Evolutionary conservation across 2,797 vertebrate genomes (phyloP), one percentile per base, ranked within the genome.

Genomic region (Argentina silus): DNA sequence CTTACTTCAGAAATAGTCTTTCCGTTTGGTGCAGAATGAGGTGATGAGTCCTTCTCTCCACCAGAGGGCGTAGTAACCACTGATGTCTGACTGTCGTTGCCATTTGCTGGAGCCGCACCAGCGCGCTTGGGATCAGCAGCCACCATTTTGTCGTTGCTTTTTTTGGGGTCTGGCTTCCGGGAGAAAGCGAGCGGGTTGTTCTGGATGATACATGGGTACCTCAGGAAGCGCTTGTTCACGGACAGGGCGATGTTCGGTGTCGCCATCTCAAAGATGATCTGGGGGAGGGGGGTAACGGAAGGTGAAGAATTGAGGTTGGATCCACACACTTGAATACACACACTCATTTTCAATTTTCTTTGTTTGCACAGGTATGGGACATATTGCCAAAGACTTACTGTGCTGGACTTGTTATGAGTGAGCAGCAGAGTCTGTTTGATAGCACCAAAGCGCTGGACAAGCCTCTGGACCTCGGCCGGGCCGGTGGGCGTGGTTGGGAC

Each of bases 381-480:
- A 59, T n/a, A 17, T 7, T 17, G 7, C 10, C 19, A 48, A 8
- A 48, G 8, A 8, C 56, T 63, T 27, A 91, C 91, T 86, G 77
- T 83, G 27, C 27, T 36, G 27, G 27, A 36, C 2, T 36, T 4
- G 43, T 62, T 83, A 56, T 86, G 86, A 42, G 72, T 77, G 67
- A 93, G 81, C 12, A 84, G 84, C 0, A 93, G 73, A 3, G 76
- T 87, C 72, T 84, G 90, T 53, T 82, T 84, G 61, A 91, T 84
- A 0, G 86, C 87, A 0, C 92, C 96, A 67, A 97, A 96, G 10
- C 95, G 94, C 27, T 93, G 91, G 7, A 96, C 95, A 23, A 96
- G 83, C 64, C 93, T 94, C 72, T 95, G 90, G 3, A 95, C 93
- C 47, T 96, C 95, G 0, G 92, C 84, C 1, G 93, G 83, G 1